Base-by-base conservation (phyloP, 1,140 invertebrate species). In the Ips typographus region DNA sequence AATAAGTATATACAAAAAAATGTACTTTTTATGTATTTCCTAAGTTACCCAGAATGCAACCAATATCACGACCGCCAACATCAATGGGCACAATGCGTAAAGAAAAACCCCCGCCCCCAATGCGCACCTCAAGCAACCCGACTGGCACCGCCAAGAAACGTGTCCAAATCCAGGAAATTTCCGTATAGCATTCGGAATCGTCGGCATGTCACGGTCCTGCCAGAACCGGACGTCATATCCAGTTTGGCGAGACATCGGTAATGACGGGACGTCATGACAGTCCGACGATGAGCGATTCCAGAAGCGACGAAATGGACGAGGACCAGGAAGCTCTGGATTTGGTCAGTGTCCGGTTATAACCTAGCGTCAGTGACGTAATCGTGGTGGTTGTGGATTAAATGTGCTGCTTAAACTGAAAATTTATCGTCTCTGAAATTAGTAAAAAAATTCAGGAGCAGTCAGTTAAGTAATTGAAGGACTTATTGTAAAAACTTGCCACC, bases 91-190 rank as follows among this genome's bases (percentile, higher is more conserved):
- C 76, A 1, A 58, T 74, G 40, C 76, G 75, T 61, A 76, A 68
- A 68, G 73, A 76, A 55, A 79, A 74, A 72, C 74, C 72, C 8
- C 71, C 80, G 36, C 80, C 76, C 37, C 81, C 79, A n/a, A 71
- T 74, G 67, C 74, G 73, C 76, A 81, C 80, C 1, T 80, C 78
- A 0, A 82, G 80, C 71, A 79, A 78, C 68, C 49, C 37, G 6
- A 2, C 6, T 40, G 4, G 6, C 3, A 85, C 84, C 1, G 79
- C 86, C 59, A 88, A 88, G 77, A 88, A 88, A 82, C 81, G 86
- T 64, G 86, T 88, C 63, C 87, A 88, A 78, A 88, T 88, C 70
- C 86, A 88, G 79, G 87, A 88, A 75, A 87, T 87, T 76, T 85
- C 86, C 47, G 86, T 88, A 84, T 88, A 86, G 83, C 84, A 84